A percentile compares a stretch with the other conserved stretches of the same genome.
phyloP scores from a whole-genome alignment of 2,797 vertebrate genomes.

The Leptoclinus maculatus region DNA sequence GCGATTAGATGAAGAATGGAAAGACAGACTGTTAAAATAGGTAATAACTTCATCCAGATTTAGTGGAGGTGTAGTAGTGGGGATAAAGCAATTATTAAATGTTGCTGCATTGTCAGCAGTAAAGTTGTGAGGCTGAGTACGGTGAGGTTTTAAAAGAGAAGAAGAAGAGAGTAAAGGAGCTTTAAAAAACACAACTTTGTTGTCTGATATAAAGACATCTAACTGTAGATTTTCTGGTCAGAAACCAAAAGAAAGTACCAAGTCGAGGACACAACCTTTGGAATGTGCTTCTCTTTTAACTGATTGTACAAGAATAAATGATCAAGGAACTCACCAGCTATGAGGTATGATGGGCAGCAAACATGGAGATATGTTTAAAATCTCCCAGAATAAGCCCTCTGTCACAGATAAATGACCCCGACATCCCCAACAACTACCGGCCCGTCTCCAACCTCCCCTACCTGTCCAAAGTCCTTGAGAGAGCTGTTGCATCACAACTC shows the following conservation, averaged over 20 bases:
- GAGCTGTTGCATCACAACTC: too few species aligned
- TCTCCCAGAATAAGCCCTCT: neutral
- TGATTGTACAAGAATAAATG: neutral
- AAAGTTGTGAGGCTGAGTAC: neutral
- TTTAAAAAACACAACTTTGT: neutral
- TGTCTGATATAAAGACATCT: neutral
- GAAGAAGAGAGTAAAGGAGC: neutral
- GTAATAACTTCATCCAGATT: neutral
- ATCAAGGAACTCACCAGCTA: neutral
- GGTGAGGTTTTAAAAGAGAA: neutral
- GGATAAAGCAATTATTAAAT: neutral
- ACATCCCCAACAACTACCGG: too few species aligned
- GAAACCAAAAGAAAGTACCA: neutral
- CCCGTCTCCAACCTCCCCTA: too few species aligned
- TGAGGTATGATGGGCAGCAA: neutral
- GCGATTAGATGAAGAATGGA: neutral
- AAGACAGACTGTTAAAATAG: neutral
- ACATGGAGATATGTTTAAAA: neutral
- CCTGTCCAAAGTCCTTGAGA: too few species aligned
- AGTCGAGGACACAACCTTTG: neutral
- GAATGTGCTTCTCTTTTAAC: neutral
- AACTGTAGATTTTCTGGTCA: neutral
- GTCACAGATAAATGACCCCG: neutral
- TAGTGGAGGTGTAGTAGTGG: neutral
- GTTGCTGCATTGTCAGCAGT: neutral